Evolutionary conservation across 2,888 invertebrate genomes (phyloP).

Genomic region (Phanerotoma sp.): DNA sequence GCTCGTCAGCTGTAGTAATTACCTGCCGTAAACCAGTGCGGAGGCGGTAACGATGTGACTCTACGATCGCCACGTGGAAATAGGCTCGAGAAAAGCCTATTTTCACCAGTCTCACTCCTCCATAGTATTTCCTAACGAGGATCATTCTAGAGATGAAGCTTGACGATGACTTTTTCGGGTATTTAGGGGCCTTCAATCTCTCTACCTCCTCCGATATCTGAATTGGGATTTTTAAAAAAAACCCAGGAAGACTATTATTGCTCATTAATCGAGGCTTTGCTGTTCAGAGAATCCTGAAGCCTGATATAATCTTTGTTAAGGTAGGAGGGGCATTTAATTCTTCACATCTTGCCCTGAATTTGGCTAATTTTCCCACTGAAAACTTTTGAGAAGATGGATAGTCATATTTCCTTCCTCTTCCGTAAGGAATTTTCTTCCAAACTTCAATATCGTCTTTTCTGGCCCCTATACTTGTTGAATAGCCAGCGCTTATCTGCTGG

Average conservation of each 20-base stretch:
- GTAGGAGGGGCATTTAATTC: slow-evolving; percentile 11
- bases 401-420: slow-evolving; percentile 17
- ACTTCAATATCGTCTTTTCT: neutral
- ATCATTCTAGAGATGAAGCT: slow-evolving; percentile 25
- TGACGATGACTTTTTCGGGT: slow-evolving; percentile 2
- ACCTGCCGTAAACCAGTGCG: slow-evolving; percentile 31
- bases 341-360: slow-evolving; percentile 30
- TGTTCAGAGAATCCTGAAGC: slow-evolving; percentile 16
- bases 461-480: neutral
- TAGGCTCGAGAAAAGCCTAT: slow-evolving; percentile 29
- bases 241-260: slow-evolving; percentile 16
- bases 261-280: slow-evolving; percentile 14
- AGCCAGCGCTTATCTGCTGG: neutral
- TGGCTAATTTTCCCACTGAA: slow-evolving; percentile 10
- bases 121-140: slow-evolving; percentile 10
- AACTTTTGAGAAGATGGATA: neutral
- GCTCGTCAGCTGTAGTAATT: slow-evolving; percentile 37
- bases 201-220: slow-evolving; percentile 8
- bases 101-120: slow-evolving; percentile 36
- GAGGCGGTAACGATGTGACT: slow-evolving; percentile 32
- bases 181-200: slow-evolving; percentile 7
- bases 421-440: slow-evolving; percentile 22
- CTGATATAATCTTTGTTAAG: slow-evolving; percentile 24
- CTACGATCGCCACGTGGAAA: slow-evolving; percentile 29
- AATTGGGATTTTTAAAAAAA: neutral